Evolutionary conservation across 2,797 vertebrate species (phyloP).

Genomic region (Sternarchorhynchus goeldii): DNA sequence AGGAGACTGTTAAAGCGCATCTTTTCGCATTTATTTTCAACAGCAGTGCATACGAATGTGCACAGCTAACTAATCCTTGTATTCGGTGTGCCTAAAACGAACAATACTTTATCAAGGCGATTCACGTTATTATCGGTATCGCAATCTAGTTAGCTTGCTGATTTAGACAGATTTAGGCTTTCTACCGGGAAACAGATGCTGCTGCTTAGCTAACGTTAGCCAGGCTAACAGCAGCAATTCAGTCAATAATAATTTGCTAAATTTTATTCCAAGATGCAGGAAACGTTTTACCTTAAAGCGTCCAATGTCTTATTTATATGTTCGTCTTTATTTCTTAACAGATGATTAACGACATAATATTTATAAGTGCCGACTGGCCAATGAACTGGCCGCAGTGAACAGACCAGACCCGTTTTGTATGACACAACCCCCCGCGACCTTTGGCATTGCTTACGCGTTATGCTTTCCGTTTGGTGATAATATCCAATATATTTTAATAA

Average conservation of each 20-base stretch:
- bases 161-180: too few relatives aligned
- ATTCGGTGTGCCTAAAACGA: too few relatives aligned
- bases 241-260: neutral
- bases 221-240: slow-evolving; percentile 3
- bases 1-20: too few relatives aligned
- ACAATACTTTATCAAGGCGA: too few relatives aligned
- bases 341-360: neutral
- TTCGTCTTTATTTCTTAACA: neutral
- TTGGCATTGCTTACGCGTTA: too few relatives aligned
- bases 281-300: slow-evolving; percentile 30
- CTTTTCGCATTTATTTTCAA: too few relatives aligned
- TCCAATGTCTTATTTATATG: neutral
- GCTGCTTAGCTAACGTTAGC: neutral
- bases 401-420: neutral
- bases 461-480: too few relatives aligned
- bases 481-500: too few relatives aligned
- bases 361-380: neutral
- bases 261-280: neutral
- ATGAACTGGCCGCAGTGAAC: neutral
- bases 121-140: too few relatives aligned
- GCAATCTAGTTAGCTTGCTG: too few relatives aligned
- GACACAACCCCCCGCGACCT: neutral
- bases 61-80: too few relatives aligned
- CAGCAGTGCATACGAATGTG: too few relatives aligned
- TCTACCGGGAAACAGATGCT: neutral